phyloP scores from a whole-genome alignment of 1,140 invertebrate genomes.

The Drosophila repletoides region DNA sequence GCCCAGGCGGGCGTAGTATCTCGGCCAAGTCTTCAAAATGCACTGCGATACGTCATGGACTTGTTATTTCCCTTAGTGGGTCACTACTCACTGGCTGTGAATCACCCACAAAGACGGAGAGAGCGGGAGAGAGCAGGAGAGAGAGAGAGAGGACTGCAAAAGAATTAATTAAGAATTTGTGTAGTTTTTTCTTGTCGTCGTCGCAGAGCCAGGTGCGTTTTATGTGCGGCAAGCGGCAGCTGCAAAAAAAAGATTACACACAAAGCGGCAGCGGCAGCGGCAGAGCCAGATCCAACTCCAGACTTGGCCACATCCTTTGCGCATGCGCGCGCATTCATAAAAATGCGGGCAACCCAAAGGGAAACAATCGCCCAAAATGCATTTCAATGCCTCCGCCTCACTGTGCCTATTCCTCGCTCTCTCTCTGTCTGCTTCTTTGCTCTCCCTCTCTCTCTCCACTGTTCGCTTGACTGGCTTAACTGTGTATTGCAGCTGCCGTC shows the following conservation, averaged over 20 bases:
- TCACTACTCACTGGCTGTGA: constrained; percentile 22
- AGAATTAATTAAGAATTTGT: constrained; percentile 60
- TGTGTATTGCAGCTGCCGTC: constrained; percentile 68
- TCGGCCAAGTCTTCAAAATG: constrained; percentile 14
- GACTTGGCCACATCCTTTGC: constrained; percentile 58
- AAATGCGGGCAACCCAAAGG: constrained; percentile 22
- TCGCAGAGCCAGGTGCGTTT: constrained; percentile 60
- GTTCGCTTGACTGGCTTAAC: constrained; percentile 20
- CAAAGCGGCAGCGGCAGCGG: not conserved
- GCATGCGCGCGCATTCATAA: constrained; percentile 72
- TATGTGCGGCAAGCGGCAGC: constrained; percentile 36
- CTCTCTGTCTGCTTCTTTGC: not conserved
- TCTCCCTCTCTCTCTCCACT: not conserved
- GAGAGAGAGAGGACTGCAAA: not conserved
- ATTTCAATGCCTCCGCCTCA: constrained; percentile 46
- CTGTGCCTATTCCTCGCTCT: not conserved
- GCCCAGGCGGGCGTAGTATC: not conserved
- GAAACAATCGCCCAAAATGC: constrained; percentile 45
- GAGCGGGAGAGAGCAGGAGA: not conserved
- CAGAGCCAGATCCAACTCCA: not conserved
- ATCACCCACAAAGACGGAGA: no score
- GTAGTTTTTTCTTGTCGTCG: constrained; percentile 2
- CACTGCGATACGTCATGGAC: constrained; percentile 32
- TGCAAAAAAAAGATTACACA: constrained; percentile 60
- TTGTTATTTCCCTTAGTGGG: constrained; percentile 52